A percentile compares a stretch with the other conserved stretches of the same genome.
Conservation (phyloP, 2,888 invertebrate species). For the Acrobasis repandana region DNA sequence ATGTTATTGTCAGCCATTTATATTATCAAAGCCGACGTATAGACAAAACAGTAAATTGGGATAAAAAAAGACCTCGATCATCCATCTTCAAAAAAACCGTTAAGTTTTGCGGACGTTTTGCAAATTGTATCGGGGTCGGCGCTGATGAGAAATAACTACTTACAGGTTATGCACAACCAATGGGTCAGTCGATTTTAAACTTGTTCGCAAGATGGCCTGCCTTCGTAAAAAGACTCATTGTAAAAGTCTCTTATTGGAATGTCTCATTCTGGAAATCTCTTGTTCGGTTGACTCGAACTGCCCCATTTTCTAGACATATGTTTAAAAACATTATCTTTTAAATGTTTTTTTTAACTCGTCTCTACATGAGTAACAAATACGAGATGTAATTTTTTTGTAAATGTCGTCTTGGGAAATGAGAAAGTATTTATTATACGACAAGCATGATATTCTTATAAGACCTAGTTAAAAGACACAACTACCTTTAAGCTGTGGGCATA, state of each 20-base stretch:
- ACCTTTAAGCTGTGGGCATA: too few relatives aligned
- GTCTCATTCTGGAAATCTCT: too few relatives aligned
- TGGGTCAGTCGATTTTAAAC: not conserved
- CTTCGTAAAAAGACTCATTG: not conserved
- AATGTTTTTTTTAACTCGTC: too few relatives aligned
- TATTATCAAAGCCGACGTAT: not conserved
- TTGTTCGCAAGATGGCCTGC: not conserved
- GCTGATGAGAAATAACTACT: not conserved
- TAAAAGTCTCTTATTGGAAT: not conserved
- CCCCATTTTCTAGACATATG: too few relatives aligned
- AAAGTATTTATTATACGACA: too few relatives aligned
- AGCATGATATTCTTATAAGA: too few relatives aligned
- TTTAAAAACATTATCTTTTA: too few relatives aligned
- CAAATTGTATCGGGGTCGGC: constrained; percentile 13
- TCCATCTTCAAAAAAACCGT: constrained; percentile 18
- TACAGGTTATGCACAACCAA: constrained; percentile 6
- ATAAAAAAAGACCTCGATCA: constrained; percentile 21
- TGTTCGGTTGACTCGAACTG: too few relatives aligned
- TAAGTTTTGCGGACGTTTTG: constrained; percentile 20
- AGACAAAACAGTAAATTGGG: constrained; percentile 22
- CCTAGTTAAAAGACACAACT: too few relatives aligned
- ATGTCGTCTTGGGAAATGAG: too few relatives aligned
- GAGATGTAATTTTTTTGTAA: too few relatives aligned
- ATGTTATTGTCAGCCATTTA: not conserved
- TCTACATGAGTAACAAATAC: too few relatives aligned